Percentiles rank a stretch among this genome's conserved stretches.
Evolutionary conservation across 2,888 invertebrate genomes (phyloP).

Genomic region (Acrobasis consociella): DNA sequence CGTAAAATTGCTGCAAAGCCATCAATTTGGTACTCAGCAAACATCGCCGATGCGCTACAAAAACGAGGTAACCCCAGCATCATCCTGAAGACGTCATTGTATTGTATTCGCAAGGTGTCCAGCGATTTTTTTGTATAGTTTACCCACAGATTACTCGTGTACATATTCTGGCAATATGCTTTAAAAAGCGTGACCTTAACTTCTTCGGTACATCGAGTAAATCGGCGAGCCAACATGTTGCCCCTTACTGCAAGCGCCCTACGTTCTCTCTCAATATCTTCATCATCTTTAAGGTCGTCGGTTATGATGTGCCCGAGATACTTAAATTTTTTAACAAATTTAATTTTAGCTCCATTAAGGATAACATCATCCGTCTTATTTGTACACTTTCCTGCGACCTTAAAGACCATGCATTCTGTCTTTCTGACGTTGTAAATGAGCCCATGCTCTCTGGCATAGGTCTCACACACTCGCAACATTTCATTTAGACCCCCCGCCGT

Average conservation of each 20-base stretch:
- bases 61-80: background rate
- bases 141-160: background rate
- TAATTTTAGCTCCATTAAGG: background rate
- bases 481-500: background rate
- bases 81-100: background rate
- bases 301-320: background rate
- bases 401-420: background rate
- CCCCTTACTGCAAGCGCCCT: no score
- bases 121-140: no score
- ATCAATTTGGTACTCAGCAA: background rate
- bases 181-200: background rate
- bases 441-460: background rate
- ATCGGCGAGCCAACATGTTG: background rate
- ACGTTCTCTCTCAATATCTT: background rate
- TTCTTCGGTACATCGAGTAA: background rate
- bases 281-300: background rate
- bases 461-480: no score
- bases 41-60: background rate
- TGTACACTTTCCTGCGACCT: background rate
- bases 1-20: background rate
- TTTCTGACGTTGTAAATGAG: background rate
- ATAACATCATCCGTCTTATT: background rate
- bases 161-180: background rate
- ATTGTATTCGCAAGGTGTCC: no score
- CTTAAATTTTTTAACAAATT: background rate